Conservation (phyloP, 2,797 vertebrate species). For the Acrossocheilus wenchowensis region DNA sequence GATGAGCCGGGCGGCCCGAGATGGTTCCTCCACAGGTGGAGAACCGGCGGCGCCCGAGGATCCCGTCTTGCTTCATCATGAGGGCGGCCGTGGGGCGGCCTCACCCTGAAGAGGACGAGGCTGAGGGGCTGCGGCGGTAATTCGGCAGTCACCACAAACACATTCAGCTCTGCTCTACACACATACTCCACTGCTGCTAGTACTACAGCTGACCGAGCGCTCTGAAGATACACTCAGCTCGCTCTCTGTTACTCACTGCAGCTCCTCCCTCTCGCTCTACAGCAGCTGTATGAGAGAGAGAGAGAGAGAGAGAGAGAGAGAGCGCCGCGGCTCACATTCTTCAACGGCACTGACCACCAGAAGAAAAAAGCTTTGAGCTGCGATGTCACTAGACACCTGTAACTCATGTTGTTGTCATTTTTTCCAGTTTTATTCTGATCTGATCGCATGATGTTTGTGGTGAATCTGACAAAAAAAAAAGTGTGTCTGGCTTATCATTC, state of each 20-base stretch:
- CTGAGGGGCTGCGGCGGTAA: neutral
- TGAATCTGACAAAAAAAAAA: neutral
- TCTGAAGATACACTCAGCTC: constrained; percentile 40
- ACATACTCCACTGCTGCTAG: constrained; percentile 36
- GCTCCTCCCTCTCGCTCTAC: constrained; percentile 24
- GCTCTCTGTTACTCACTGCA: constrained; percentile 33
- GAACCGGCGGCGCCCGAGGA: constrained; percentile 89
- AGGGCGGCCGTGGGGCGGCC: constrained; percentile 63
- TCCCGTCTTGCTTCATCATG: constrained; percentile 93
- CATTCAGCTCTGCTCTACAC: constrained; percentile 31
- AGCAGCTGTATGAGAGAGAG: neutral
- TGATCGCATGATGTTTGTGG: neutral
- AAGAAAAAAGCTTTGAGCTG: neutral
- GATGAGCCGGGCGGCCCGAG: constrained; percentile 83
- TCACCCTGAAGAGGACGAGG: constrained; percentile 34
- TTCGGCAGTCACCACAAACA: constrained; percentile 49
- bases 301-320: constrained; percentile 6
- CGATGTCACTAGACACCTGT: neutral
- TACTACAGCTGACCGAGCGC: constrained; percentile 17
- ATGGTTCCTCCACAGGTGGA: constrained; percentile 89
- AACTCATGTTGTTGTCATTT: neutral
- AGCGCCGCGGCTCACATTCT: neutral
- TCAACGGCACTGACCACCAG: neutral
- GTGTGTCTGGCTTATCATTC: neutral
- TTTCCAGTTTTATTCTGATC: neutral